phyloP scores from a whole-genome alignment of 2,113 vertebrate genomes.

The Alligator mississippiensis region DNA sequence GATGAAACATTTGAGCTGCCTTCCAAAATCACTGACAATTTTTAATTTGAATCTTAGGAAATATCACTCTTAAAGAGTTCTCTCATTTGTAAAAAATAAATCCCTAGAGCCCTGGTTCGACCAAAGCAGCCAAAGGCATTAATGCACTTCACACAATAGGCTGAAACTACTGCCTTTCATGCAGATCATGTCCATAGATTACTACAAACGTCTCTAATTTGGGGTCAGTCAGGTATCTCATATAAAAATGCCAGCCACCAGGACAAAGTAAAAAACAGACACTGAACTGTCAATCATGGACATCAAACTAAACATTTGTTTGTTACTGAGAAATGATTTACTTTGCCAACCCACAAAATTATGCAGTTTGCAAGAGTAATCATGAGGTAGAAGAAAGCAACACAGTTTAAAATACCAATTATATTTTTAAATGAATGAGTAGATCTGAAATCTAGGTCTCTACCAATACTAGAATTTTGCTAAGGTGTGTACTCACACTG shows the following conservation, averaged over 20 bases:
- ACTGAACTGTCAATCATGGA: not conserved
- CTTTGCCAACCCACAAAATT: not conserved
- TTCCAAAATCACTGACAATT: not conserved
- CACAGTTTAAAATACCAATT: not conserved
- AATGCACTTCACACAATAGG: conserved; percentile 31
- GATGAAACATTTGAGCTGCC: conserved; percentile 33
- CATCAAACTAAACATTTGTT: not conserved
- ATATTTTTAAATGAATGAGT: not conserved
- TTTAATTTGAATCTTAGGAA: conserved; percentile 12
- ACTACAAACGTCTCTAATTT: not conserved
- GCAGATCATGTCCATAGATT: not conserved
- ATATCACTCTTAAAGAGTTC: conserved; percentile 8
- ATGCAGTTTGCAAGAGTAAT: not conserved
- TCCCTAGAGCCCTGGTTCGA: conserved; percentile 6
- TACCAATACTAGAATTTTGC: not conserved
- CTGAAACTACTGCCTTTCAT: not conserved
- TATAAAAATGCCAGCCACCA: not conserved
- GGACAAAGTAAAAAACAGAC: not conserved
- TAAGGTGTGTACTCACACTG: not conserved
- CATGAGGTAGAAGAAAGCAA: not conserved
- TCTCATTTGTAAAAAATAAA: conserved; percentile 23
- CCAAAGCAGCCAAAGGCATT: conserved; percentile 5
- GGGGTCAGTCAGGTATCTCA: not conserved
- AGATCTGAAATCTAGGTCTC: not conserved
- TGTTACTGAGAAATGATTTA: not conserved